Percentiles rank a stretch among this genome's conserved stretches.
These are phyloP conservation scores for Eudyptes chrysolophus DNA, from an alignment of 2,113 vertebrate genomes.

Conservation along the genomic window DNA sequence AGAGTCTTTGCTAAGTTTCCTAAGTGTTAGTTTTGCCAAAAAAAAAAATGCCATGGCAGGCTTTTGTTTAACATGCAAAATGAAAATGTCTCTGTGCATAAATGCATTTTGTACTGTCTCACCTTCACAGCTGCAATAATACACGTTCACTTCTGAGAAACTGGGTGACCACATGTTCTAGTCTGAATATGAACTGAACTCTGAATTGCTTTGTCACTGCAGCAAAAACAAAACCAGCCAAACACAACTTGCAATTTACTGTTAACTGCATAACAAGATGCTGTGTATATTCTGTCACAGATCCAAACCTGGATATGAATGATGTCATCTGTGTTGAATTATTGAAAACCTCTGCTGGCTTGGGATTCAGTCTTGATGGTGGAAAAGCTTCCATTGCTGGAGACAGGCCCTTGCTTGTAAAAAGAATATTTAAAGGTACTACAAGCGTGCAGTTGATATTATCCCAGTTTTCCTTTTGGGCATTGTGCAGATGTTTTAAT, in stretches of 20 bases:
- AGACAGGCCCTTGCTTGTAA: slow-evolving; percentile 85
- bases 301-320: slow-evolving; percentile 64
- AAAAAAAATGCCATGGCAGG: not conserved
- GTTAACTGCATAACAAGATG: not conserved
- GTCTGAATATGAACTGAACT: not conserved
- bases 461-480: not conserved
- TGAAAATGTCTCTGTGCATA: not conserved
- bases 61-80: not conserved
- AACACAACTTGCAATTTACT: not conserved
- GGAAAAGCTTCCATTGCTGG: slow-evolving; percentile 83
- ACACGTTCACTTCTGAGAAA: not conserved
- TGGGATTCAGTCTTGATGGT: slow-evolving; percentile 91
- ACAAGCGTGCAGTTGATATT: not conserved
- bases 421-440: slow-evolving; percentile 91
- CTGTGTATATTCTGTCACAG: slow-evolving; percentile 43
- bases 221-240: not conserved
- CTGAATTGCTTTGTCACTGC: not conserved
- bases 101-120: not conserved
- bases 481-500: not conserved
- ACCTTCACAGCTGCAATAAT: not conserved
- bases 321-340: slow-evolving; percentile 83
- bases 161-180: not conserved
- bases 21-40: not conserved
- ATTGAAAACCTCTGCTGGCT: slow-evolving; percentile 87
- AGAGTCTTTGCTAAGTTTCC: not conserved